Base-by-base conservation (phyloP, 2,888 invertebrate genomes). In the Ophonus ardosiacus region DNA sequence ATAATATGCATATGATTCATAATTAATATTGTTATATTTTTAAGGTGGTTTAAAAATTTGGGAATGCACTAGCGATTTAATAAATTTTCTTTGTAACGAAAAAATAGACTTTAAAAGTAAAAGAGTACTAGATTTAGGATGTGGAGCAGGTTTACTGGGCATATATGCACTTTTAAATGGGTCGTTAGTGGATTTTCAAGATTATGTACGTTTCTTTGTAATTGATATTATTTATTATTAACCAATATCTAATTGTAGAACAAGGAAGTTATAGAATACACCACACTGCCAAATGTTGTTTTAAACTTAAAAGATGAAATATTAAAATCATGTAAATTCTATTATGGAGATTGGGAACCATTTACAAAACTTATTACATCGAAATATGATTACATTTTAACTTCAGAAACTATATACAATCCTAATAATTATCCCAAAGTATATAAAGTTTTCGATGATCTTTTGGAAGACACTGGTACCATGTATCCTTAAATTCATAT, bases 341-440 rank as follows among this genome's bases (percentile, higher is more conserved):
- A 92, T 89, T 93, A 94, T 84, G 95, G 95, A 5, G 95, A 95
- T 89, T 95, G 95, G 95, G 88, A 89, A 85, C 92, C 92, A 10
- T 93, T 95, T 88, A 85, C 87, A 17, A 88, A 91, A 18, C 87
- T 91, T 63, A 90, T 86, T 86, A 90, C 85, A 88, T 88, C 89
- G 85, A 94, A 94, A 87, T 99, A 95, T 92, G 97, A 99, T 90
- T 89, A 95, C 5, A 98, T 99, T 88, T 92, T 99, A 15, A 96
- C 98, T 7, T 96, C 97, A 15, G 99, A 99, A 92, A 99, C 99
- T 0, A 98, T 99, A 89, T 97, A 97, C 89, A 98, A 98, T 91
- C 91, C 94, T 59, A 91, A 93, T 0, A 97, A 97, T 91, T 96
- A 98, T 89, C 89, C 91, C 24, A 97, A 97, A 90, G 92, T 99